Evolutionary conservation across 2,888 invertebrate species (phyloP).

Genomic region (Melieria crassipennis): DNA sequence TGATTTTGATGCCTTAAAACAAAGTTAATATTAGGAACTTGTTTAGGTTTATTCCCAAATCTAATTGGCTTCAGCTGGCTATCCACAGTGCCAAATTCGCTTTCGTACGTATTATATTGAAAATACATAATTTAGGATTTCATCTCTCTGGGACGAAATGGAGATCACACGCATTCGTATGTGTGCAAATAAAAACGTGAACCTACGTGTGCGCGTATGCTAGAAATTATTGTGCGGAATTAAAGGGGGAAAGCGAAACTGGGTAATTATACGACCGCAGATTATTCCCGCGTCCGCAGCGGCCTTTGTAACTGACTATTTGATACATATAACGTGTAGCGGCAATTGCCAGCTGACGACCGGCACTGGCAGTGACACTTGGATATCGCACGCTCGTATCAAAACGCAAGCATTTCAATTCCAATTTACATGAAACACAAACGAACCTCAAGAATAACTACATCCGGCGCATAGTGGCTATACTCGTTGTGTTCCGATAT

Average conservation of each 20-base stretch:
- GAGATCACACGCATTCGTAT: neutral
- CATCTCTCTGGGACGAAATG: too few species aligned
- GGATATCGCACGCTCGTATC: slow-evolving; percentile 21
- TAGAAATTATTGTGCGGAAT: neutral
- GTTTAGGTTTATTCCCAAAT: too few species aligned
- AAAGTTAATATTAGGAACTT: too few species aligned
- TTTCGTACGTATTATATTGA: too few species aligned
- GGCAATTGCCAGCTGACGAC: slow-evolving; percentile 11
- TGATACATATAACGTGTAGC: too few species aligned
- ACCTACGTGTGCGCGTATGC: neutral
- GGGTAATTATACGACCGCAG: neutral
- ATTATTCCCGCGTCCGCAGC: neutral
- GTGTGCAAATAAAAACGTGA: slow-evolving; percentile 1
- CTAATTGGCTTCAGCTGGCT: too few species aligned
- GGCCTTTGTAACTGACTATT: too few species aligned
- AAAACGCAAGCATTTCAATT: slow-evolving; percentile 24
- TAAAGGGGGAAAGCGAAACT: neutral
- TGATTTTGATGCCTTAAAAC: too few species aligned
- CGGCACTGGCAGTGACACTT: slow-evolving; percentile 37
- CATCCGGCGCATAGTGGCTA: slow-evolving; percentile 13
- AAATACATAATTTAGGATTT: too few species aligned
- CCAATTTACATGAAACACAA: slow-evolving; percentile 25
- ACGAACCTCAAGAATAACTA: slow-evolving; percentile 17
- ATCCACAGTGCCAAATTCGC: too few species aligned
- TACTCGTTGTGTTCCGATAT: neutral